phyloP scores from a whole-genome alignment of 2,113 vertebrate species.

The Periophthalmodon schlosseri region DNA sequence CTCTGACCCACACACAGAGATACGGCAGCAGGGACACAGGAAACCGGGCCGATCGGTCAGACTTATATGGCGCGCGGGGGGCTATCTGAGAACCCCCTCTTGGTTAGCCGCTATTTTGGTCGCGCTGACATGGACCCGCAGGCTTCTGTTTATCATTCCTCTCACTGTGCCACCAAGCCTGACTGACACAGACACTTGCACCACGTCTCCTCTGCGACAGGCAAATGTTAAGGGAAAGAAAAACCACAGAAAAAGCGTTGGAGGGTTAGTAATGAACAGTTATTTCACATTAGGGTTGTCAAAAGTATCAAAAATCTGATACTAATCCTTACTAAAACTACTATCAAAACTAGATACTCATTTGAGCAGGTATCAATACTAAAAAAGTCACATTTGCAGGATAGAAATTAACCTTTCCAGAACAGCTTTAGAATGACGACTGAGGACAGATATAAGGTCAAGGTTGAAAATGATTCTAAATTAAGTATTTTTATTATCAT shows the following conservation, averaged over 20 bases:
- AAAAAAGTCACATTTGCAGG: too few species aligned
- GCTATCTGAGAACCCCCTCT: conserved; percentile 63
- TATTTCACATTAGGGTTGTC: neutral
- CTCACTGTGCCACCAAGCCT: conserved; percentile 64
- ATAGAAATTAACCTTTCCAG: too few species aligned
- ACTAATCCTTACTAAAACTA: too few species aligned
- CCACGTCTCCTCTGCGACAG: conserved; percentile 11
- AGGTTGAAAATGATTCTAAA: too few species aligned
- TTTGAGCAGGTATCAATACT: too few species aligned
- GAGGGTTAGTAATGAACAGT: neutral
- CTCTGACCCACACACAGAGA: conserved; percentile 21
- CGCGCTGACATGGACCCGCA: conserved; percentile 75
- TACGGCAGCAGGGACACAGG: conserved; percentile 31
- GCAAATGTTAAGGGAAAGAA: neutral
- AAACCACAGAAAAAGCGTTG: neutral
- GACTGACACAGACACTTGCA: conserved; percentile 61
- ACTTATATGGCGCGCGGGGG: conserved; percentile 82
- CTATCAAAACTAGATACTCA: too few species aligned
- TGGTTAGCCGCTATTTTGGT: conserved; percentile 87
- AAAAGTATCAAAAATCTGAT: too few species aligned
- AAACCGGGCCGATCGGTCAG: conserved; percentile 69
- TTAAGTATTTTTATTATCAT: too few species aligned
- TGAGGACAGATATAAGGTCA: too few species aligned
- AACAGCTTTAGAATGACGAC: too few species aligned
- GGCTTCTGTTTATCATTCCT: conserved; percentile 85